phyloP scores from a whole-genome alignment of 2,888 invertebrate genomes.

The Chaitophorus viminalis region DNA sequence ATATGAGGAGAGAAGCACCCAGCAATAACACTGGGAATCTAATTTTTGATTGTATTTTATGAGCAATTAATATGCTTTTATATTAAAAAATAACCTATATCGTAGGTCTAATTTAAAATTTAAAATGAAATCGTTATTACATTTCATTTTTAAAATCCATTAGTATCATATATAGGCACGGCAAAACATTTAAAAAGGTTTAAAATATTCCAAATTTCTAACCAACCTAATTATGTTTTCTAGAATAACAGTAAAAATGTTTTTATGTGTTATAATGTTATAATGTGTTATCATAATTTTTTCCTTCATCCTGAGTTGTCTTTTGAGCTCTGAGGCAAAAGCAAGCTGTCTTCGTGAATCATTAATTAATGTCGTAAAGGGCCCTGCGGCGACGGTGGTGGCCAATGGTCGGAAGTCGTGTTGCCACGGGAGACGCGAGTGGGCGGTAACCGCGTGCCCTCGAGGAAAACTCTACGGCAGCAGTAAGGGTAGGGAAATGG shows the following conservation, averaged over 20 bases:
- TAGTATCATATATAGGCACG: no score
- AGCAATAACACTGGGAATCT: no score
- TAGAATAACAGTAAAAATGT: neutral
- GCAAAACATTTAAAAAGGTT: no score
- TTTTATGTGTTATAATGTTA: no score
- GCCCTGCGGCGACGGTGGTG: constrained; percentile 30
- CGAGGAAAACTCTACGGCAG: constrained; percentile 50
- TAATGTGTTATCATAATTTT: neutral
- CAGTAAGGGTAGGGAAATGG: constrained; percentile 42
- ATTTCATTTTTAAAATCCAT: no score
- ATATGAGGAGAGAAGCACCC: no score
- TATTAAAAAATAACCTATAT: no score
- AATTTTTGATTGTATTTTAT: no score
- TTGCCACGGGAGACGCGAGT: constrained; percentile 61
- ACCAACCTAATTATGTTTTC: neutral
- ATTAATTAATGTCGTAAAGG: constrained; percentile 53
- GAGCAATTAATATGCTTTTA: no score
- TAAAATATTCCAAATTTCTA: no score
- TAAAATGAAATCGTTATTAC: no score
- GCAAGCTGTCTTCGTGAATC: constrained; percentile 46
- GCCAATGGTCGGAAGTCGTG: constrained; percentile 62
- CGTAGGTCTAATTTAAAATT: no score
- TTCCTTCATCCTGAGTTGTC: neutral
- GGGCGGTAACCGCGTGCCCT: constrained; percentile 60
- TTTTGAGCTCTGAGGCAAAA: constrained; percentile 2